Evolutionary conservation across 2,113 vertebrate genomes (phyloP), one percentile per base, ranked within the genome.

Genomic region (Carlito syrichta): DNA sequence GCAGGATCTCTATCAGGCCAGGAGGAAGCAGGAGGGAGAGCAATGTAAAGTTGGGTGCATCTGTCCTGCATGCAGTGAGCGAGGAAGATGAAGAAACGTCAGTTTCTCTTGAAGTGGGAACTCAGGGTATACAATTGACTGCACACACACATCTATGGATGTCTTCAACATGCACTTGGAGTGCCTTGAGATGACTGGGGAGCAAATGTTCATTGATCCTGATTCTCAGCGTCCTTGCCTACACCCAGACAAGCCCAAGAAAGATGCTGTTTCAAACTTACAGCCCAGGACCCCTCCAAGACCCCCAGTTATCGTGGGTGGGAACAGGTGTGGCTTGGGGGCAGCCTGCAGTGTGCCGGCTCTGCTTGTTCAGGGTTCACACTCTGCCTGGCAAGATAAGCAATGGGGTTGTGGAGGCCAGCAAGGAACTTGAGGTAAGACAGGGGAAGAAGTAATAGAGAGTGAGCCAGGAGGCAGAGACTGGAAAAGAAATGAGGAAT

Each of bases 1-100:
- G 48, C 56, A 90, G 74, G n/a, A 62, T 86, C 73, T 92, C 81
- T 90, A 17, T 58, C 35, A 89, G 38, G 90, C 5, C 38, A 73
- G 22, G 92, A 17, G 38, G 62, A 74, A 68, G 45, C 40, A 86
- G 25, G 56, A 66, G 23, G 22, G 23, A 3, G 6, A 45, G 32
- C 32, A 68, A 11, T 0, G 11, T 23, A 63, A 68, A 52, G 7
- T 25, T 60, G 16, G 54, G 50, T n/a, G 11, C 56, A 45, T 69
- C 81, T 71, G 76, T 63, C 20, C 19, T n/a, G n/a, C n/a, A 69
- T 13, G 14, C 13, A 23, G 19, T 0, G n/a, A 25, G 32, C 16
- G 71, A 89, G 40, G 35, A 58, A 77, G 91, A 81, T 19, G 5
- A 66, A 85, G 58, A 94, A 91, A 40, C 32, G 23, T 93, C 48